Evolutionary conservation across 2,888 invertebrate genomes (phyloP).

Genomic region (Folsomia candida): DNA sequence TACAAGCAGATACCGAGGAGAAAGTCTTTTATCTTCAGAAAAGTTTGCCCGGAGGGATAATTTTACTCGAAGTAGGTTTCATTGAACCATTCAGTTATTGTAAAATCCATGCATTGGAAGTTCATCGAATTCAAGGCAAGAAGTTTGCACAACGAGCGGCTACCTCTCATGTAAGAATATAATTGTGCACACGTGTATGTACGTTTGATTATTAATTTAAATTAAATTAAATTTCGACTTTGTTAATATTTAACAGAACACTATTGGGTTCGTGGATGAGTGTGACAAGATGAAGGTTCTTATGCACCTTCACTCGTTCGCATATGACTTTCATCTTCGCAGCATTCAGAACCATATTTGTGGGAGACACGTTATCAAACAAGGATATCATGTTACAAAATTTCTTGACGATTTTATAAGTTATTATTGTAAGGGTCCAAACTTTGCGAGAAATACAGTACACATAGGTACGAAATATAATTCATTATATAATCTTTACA

Average conservation of each 20-base stretch:
- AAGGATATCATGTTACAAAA: constrained; percentile 68
- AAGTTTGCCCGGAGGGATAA: constrained; percentile 61
- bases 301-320: constrained; percentile 74
- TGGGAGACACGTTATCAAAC: constrained; percentile 59
- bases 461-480: constrained; percentile 61
- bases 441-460: constrained; percentile 70
- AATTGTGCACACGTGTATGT: neutral
- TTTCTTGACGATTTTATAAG: constrained; percentile 74
- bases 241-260: constrained; percentile 56
- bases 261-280: constrained; percentile 64
- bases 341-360: constrained; percentile 66
- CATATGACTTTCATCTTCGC: constrained; percentile 72
- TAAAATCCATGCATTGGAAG: constrained; percentile 67
- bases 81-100: constrained; percentile 70
- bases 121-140: constrained; percentile 61
- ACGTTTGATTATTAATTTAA: neutral
- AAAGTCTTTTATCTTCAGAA: constrained; percentile 42
- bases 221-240: neutral
- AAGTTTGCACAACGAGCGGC: constrained; percentile 46
- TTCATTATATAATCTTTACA: constrained; percentile 7
- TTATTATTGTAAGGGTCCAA: constrained; percentile 74
- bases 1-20: constrained; percentile 25
- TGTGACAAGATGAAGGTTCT: constrained; percentile 68
- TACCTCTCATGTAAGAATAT: constrained; percentile 18
- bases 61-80: constrained; percentile 67